Percentiles rank a stretch among this genome's conserved stretches.
Conservation (phyloP, 1,140 invertebrate species). For the Heliconius hermathena region DNA sequence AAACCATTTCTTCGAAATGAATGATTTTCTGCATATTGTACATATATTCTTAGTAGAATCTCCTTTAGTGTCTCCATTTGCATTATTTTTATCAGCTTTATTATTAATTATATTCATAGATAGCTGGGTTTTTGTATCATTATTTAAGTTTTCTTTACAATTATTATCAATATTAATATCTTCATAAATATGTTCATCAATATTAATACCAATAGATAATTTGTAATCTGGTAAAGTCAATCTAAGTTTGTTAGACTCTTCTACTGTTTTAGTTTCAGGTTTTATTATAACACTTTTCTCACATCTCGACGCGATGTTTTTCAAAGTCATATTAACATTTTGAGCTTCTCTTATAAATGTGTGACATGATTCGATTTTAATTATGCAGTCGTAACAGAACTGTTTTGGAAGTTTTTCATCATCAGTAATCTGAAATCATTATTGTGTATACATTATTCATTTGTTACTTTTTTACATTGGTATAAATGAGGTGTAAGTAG, state of each 20-base stretch:
- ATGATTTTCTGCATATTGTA: slow-evolving; percentile 59
- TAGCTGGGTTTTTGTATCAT: background rate
- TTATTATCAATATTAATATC: slow-evolving; percentile 35
- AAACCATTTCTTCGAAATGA: slow-evolving; percentile 68
- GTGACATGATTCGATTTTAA: slow-evolving; percentile 68
- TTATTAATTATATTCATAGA: slow-evolving; percentile 10
- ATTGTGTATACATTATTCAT: background rate
- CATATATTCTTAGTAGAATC: slow-evolving; percentile 55
- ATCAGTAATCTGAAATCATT: slow-evolving; percentile 55
- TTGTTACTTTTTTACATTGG: background rate
- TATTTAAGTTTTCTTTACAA: background rate
- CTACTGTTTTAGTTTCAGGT: slow-evolving; percentile 47
- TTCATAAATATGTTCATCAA: slow-evolving; percentile 36
- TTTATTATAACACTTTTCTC: slow-evolving; percentile 64
- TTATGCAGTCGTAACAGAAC: slow-evolving; percentile 68
- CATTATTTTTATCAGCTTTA: slow-evolving; percentile 17
- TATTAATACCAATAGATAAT: slow-evolving; percentile 48
- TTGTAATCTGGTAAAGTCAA: slow-evolving; percentile 64
- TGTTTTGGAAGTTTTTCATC: slow-evolving; percentile 66
- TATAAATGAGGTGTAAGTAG: background rate
- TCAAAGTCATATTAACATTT: slow-evolving; percentile 63
- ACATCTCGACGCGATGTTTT: slow-evolving; percentile 60
- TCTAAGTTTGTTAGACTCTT: slow-evolving; percentile 46
- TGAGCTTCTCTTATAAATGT: slow-evolving; percentile 68
- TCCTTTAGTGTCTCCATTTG: background rate